These are phyloP conservation scores for Agrochola circellaris DNA, from an alignment of 2,888 invertebrate species.

Conservation along the genomic window DNA sequence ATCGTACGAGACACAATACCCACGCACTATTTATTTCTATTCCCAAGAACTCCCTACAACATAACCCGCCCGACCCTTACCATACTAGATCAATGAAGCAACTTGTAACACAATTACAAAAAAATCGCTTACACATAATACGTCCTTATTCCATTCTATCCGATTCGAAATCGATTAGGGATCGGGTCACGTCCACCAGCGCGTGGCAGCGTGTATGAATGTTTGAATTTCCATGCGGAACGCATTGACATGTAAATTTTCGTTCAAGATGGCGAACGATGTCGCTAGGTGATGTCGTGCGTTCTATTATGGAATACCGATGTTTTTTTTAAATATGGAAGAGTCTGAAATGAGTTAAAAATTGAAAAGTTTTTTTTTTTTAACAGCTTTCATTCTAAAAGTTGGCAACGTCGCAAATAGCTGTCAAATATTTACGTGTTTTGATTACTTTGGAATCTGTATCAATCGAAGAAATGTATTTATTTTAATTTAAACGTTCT, in stretches of 20 bases:
- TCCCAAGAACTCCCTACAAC: not conserved
- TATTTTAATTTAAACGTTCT: too few relatives aligned
- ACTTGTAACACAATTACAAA: conserved; percentile 64
- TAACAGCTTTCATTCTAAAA: too few relatives aligned
- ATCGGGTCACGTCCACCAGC: conserved; percentile 71
- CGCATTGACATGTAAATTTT: conserved; percentile 77
- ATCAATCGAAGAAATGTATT: too few relatives aligned
- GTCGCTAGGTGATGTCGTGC: conserved; percentile 53
- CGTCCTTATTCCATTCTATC: conserved; percentile 66
- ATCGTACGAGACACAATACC: not conserved
- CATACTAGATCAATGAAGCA: conserved; percentile 54
- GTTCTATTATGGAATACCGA: conserved; percentile 58
- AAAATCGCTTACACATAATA: conserved; percentile 63
- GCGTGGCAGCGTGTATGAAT: conserved; percentile 72
- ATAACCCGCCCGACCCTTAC: conserved; percentile 7
- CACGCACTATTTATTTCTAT: not conserved
- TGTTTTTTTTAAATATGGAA: conserved; percentile 50
- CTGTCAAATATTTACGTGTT: too few relatives aligned
- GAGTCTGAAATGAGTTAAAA: not conserved
- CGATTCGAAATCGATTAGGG: conserved; percentile 72
- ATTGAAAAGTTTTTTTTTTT: not conserved
- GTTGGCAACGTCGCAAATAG: too few relatives aligned
- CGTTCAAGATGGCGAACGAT: conserved; percentile 66
- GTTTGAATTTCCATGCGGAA: conserved; percentile 75
- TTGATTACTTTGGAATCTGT: too few relatives aligned